Conservation (phyloP, 2,797 vertebrate species). For the Poecilia wingei region DNA sequence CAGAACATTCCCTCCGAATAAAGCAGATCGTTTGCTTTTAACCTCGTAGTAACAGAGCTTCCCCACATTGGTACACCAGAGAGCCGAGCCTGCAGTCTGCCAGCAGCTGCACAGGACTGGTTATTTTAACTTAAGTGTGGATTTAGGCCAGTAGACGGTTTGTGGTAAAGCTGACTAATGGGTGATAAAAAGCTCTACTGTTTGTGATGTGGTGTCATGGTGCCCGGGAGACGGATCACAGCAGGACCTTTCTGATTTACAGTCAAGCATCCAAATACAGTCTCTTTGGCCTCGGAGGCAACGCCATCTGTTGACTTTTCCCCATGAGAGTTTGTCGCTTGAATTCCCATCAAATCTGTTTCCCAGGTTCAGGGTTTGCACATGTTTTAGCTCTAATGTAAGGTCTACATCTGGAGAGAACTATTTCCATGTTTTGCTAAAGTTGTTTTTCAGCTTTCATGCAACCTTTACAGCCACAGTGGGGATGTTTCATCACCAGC, state of each 20-base stretch:
- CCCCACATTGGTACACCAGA: constrained; percentile 3
- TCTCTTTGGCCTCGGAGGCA: neutral
- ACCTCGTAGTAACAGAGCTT: constrained; percentile 14
- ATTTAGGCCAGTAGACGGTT: neutral
- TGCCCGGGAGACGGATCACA: neutral
- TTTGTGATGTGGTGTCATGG: neutral
- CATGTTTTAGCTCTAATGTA: no score
- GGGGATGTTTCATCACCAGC: neutral
- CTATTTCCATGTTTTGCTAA: neutral
- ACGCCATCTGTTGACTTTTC: neutral
- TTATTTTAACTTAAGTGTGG: constrained; percentile 27
- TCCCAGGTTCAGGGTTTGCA: neutral
- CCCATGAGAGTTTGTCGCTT: neutral
- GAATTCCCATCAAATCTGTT: neutral
- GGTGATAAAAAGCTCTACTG: neutral
- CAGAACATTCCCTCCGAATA: constrained; percentile 24
- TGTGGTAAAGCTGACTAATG: neutral
- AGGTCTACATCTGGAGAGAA: neutral
- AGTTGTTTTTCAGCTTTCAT: neutral
- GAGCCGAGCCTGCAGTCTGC: constrained; percentile 1
- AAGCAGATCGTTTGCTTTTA: constrained; percentile 23
- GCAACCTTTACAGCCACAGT: neutral
- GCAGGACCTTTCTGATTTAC: neutral
- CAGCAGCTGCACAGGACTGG: constrained; percentile 19
- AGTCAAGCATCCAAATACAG: neutral